Base-by-base conservation (phyloP, 2,797 vertebrate genomes). In the Alauda arvensis region DNA sequence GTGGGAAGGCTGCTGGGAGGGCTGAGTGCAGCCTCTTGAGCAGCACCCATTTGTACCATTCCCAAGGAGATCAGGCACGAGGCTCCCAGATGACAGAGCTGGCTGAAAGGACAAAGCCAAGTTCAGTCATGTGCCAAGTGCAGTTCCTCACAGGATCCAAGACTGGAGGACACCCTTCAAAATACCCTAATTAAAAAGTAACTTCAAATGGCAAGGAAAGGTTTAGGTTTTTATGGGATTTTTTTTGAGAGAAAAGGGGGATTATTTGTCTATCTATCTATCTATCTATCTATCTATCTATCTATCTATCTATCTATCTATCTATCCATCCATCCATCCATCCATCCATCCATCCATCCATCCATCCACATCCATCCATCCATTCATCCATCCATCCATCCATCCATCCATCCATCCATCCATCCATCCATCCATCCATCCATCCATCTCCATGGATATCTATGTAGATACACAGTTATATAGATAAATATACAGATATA, bases 311-410 rank as follows among this genome's bases (percentile, higher is more conserved):
- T 6, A 31, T 39, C 6, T 6, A 19, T 52, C 12, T 0, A 34
- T 43, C 12, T 1, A 16, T 59, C 17, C 0, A 18, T 59, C 19
- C 4, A 3, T 49, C 18, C 0, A 12, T 19, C 31, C 1, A 39
- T 29, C 45, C 1, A 28, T 71, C 33, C 0, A 14, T 51, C 46
- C 0, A 9, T 66, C 42, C 0, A 12, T 48, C 42, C 0, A 25
- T 77, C 12, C 0, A 53, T 52, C 31, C 1, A 28, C n/a, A 26
- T 61, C 37, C 0, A 39, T 39, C 39, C 39, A 39, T n/a, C n/a
- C n/a, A n/a, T n/a, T n/a, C n/a, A 16, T 59, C 17, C 0, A 18
- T 59, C 19, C 4, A 3, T 49, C 18, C 0, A 12, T 19, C 31
- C 1, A 39, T 29, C 45, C 2, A 28, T 71, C 33, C 0, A 14